Evolutionary conservation across 2,888 invertebrate genomes (phyloP).

Genomic region (Oscheius myriophilus): DNA sequence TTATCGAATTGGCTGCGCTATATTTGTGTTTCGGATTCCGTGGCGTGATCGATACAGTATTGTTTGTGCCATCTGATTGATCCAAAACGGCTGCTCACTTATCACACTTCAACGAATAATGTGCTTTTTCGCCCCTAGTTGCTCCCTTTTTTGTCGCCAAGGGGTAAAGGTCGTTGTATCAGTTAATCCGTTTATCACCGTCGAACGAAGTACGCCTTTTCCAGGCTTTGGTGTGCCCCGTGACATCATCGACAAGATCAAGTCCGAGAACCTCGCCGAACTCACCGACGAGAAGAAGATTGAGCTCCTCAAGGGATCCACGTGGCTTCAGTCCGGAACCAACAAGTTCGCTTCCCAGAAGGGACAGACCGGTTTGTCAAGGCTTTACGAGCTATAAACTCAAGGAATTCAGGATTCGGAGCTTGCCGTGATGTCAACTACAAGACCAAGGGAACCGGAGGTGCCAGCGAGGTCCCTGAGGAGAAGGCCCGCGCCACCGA

Average conservation of each 20-base stretch:
- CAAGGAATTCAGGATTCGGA: constrained; percentile 57
- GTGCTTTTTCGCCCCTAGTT: background rate
- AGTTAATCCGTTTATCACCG: constrained; percentile 10
- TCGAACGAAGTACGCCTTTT: constrained; percentile 18
- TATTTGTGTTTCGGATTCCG: too few relatives aligned
- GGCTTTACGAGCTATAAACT: background rate
- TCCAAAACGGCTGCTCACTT: too few relatives aligned
- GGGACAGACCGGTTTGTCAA: constrained; percentile 63
- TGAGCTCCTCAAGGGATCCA: constrained; percentile 65
- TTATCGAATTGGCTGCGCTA: too few relatives aligned
- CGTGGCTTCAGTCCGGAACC: constrained; percentile 70
- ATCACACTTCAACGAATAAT: too few relatives aligned
- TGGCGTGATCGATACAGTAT: too few relatives aligned
- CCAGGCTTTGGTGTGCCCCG: constrained; percentile 69
- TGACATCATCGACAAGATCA: constrained; percentile 70
- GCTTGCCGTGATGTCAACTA: constrained; percentile 70
- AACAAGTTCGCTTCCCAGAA: constrained; percentile 71
- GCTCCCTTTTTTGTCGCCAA: background rate
- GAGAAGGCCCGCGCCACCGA: constrained; percentile 70
- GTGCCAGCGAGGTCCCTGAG: constrained; percentile 69
- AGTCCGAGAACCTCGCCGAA: constrained; percentile 68
- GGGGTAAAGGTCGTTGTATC: constrained; percentile 23
- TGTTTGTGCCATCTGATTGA: too few relatives aligned
- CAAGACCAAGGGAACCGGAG: constrained; percentile 69
- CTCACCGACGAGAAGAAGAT: constrained; percentile 69